Percentiles rank a stretch among this genome's conserved stretches.
phyloP scores from a whole-genome alignment of 2,888 invertebrate genomes.

The Glyphotaelius pellucidus region DNA sequence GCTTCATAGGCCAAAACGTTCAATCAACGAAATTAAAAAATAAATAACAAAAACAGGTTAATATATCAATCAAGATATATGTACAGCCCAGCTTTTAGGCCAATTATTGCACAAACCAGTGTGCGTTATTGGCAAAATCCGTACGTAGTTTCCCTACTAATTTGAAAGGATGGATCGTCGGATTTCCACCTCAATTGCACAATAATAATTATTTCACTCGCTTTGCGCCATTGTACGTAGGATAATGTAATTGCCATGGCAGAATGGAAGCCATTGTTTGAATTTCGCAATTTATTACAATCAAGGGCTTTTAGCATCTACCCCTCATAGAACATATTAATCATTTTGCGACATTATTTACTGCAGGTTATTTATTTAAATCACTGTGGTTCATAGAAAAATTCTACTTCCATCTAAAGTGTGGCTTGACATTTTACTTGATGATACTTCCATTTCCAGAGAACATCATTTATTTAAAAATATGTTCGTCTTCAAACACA shows the following conservation, averaged over 20 bases:
- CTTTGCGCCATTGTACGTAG: not conserved
- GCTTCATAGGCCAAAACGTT: too few relatives aligned
- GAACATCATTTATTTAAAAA: too few relatives aligned
- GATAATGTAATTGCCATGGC: not conserved
- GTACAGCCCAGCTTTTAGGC: too few relatives aligned
- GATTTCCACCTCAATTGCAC: not conserved
- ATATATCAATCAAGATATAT: too few relatives aligned
- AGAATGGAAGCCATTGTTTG: not conserved
- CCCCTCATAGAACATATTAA: not conserved
- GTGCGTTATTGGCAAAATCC: not conserved
- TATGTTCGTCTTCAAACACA: too few relatives aligned
- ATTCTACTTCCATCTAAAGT: not conserved
- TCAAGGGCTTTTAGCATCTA: not conserved
- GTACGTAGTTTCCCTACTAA: not conserved
- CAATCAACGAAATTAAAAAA: too few relatives aligned
- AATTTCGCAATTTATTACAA: not conserved
- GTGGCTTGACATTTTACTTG: not conserved
- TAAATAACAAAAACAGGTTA: too few relatives aligned
- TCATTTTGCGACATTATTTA: not conserved
- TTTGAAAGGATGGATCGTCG: not conserved
- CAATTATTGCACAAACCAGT: too few relatives aligned
- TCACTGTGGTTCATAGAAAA: not conserved
- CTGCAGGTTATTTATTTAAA: not conserved
- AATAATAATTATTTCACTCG: not conserved
- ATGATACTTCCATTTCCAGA: too few relatives aligned